Evolutionary conservation across 2,888 invertebrate species (phyloP), one percentile per base, ranked within the genome.

Genomic region (Temnothorax unifasciatus): DNA sequence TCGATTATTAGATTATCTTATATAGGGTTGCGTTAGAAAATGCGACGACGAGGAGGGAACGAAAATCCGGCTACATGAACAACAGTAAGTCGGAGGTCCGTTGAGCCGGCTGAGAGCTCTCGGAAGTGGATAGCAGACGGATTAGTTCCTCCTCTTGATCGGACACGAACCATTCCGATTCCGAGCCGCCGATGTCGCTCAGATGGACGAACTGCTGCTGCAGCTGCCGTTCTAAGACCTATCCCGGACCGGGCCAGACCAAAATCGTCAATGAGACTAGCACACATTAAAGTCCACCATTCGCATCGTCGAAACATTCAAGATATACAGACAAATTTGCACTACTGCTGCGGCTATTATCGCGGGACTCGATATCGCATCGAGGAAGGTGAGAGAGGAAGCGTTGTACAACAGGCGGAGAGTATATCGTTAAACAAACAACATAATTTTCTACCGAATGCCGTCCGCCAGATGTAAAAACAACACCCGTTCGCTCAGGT

Each of bases 131-230:
- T 91, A 97, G 95, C 92, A 97, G 96, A 91, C 97, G 96, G 92
- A 97, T 95, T 71, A 97, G 95, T 95, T 97, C 97, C 90, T 97
- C 97, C 93, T 97, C 97, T 95, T 97, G 97, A 94, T 97, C 97
- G 29, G 97, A 97, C 94, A 97, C 96, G 95, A 97, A 97, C 96
- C 97, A 96, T 94, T 97, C 97, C 68, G 97, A 97, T 94, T 97
- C 97, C 47, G 97, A 97, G 94, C 97, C 97, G 88, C 95, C 93
- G 86, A 93, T 90, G 90, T 93, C 92, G 84, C 92, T 92, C 91
- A 92, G 87, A 87, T 93, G 90, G 91, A 92, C 91, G 85, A 93
- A 91, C 89, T 93, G 93, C 90, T 93, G 94, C 89, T 93, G 93
- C 90, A 94, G 92, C 87, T 94, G 94, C 86, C 91, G 92, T 90